Base-by-base conservation (phyloP, 2,888 invertebrate species). In the Melanophora roralis region DNA sequence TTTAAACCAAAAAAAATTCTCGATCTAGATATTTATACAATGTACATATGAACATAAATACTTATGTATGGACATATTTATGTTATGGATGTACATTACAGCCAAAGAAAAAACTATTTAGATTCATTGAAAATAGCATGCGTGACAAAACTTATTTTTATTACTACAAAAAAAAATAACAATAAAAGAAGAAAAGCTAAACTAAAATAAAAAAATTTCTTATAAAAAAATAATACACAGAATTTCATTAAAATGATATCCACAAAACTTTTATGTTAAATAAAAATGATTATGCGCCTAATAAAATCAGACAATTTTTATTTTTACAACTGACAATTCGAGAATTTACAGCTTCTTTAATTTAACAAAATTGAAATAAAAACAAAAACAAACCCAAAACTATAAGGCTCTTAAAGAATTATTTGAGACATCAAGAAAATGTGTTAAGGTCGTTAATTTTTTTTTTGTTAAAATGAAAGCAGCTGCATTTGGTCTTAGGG, bases 291-390 rank as follows among this genome's bases (percentile, higher is more conserved):
- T 53, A 64, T 49, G 47, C 51, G 67, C 51, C 53, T 80, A 55
- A 73, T 72, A 68, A 72, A 68, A 68, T 43, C 38, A 40, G 72
- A 80, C 75, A 80, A 76, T 51, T 76, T 80, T 80, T 68, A 76
- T 76, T 80, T 73, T 72, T 51, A 68, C 76, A 80, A 80, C 76
- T 76, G 76, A 80, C 80, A 80, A 80, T 76, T 80, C 76, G 76
- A 73, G 73, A 76, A 80, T 80, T 80, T 80, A 73, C 57, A 51
- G 68, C 53, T 49, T 53, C 34, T 27, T 49, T 23, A 64, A 65
- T 68, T 40, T 3, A 23, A 16, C 40, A 43, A 71, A 65, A 65
- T 55, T 14, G 7, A 51, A 72, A 47, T 27, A 19, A 38, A 62
- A 65, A 60, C 74, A 67, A 36, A 21, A 57, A 38, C 59, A 40